A percentile compares a stretch with the other conserved stretches of the same genome.
Conservation (phyloP, 2,797 vertebrate species). For the Rhyacichthys aspro region DNA sequence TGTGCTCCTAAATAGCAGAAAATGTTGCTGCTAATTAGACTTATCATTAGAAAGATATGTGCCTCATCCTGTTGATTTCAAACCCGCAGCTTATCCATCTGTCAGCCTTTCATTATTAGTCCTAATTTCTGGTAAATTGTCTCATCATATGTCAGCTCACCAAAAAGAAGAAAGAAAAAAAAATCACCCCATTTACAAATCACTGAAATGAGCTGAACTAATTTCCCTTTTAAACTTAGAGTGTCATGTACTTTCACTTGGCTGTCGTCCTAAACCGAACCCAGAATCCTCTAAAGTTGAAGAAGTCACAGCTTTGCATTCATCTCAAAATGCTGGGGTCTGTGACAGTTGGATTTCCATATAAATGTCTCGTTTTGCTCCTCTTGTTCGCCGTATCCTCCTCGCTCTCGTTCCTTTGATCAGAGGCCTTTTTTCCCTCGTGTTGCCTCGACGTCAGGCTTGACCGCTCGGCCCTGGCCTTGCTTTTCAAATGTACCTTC, state of each 20-base stretch:
- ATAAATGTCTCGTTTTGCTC: constrained; percentile 39
- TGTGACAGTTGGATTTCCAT: constrained; percentile 38
- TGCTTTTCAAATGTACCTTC: constrained; percentile 59
- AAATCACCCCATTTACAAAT: constrained; percentile 3
- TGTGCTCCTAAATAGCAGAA: too few relatives aligned
- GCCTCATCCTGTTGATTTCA: constrained; percentile 6
- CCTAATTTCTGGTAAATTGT: background rate
- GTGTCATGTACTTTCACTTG: background rate
- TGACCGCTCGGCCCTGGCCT: constrained; percentile 49
- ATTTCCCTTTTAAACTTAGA: background rate
- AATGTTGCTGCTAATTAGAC: too few relatives aligned
- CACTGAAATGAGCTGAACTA: constrained; percentile 1
- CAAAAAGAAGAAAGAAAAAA: too few relatives aligned
- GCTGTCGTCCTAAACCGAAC: too few relatives aligned
- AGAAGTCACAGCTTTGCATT: constrained; percentile 28
- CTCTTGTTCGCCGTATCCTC: constrained; percentile 13
- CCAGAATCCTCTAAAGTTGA: constrained; percentile 1
- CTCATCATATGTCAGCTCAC: background rate
- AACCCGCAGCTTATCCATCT: background rate
- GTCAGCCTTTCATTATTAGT: constrained; percentile 15
- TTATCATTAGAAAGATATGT: constrained; percentile 10
- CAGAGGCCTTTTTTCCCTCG: constrained; percentile 32
- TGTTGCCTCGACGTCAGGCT: constrained; percentile 42
- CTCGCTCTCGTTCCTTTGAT: constrained; percentile 44
- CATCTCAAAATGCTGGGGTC: constrained; percentile 16